Conservation (phyloP, 1,140 invertebrate species). For the Polyergus mexicanus region DNA sequence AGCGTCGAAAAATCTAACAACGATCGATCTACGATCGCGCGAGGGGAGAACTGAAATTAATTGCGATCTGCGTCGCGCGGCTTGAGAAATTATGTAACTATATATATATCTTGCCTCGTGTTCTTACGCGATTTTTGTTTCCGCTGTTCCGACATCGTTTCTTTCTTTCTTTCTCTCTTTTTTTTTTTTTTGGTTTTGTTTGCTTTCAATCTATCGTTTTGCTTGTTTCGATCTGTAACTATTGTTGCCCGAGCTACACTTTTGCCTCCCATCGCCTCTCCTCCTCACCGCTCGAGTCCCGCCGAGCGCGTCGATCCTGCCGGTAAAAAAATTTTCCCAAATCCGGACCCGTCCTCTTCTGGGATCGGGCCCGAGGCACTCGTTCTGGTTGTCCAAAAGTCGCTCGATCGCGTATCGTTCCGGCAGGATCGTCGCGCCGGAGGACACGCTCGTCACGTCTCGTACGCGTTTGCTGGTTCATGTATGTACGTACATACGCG, state of each 20-base stretch:
- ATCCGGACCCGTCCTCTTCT: slow-evolving; percentile 51
- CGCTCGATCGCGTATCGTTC: slow-evolving; percentile 21
- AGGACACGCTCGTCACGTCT: slow-evolving; percentile 68
- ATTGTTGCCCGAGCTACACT: slow-evolving; percentile 57
- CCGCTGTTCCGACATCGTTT: slow-evolving; percentile 51
- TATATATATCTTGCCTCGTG: slow-evolving; percentile 62
- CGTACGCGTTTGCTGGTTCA: slow-evolving; percentile 67
- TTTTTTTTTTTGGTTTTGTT: no score
- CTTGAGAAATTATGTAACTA: slow-evolving; percentile 53
- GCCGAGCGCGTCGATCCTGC: slow-evolving; percentile 68
- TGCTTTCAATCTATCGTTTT: slow-evolving; percentile 31
- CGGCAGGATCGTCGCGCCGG: slow-evolving; percentile 66
- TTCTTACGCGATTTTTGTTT: slow-evolving; percentile 61
- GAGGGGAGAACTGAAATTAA: slow-evolving; percentile 63
- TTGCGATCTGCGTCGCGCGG: slow-evolving; percentile 58
- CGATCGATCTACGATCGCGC: slow-evolving; percentile 68
- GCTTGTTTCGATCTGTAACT: slow-evolving; percentile 48
- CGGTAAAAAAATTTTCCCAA: slow-evolving; percentile 59
- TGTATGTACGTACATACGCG: slow-evolving; percentile 67
- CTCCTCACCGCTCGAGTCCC: slow-evolving; percentile 65
- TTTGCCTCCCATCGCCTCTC: slow-evolving; percentile 72
- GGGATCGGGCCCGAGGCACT: slow-evolving; percentile 54
- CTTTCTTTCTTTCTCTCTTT: not conserved
- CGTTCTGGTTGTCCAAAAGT: slow-evolving; percentile 40
- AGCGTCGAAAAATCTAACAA: slow-evolving; percentile 69